A percentile compares a stretch with the other conserved stretches of the same genome.
Conservation (phyloP, 2,797 vertebrate species). For the Orientallactaga sibirica region DNA sequence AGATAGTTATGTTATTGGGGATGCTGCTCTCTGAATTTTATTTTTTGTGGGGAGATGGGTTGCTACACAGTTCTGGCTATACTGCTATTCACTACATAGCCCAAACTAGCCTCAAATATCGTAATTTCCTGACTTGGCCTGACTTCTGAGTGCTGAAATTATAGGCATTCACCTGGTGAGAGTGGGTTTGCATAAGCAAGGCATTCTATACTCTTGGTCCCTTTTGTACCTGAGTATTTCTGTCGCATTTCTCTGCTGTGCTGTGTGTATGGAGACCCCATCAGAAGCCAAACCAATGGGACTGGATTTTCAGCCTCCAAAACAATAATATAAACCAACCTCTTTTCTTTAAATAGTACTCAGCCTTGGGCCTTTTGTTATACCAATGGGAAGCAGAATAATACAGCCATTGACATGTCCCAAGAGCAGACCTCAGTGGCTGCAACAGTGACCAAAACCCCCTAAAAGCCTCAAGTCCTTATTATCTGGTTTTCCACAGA, state of each 20-base stretch:
- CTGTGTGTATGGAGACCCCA: neutral
- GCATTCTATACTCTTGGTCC: neutral
- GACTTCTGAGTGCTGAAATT: neutral
- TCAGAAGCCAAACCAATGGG: neutral
- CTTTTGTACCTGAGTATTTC: neutral
- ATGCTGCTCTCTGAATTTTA: neutral
- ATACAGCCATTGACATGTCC: neutral
- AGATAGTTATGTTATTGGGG: too few relatives aligned
- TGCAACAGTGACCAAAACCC: neutral
- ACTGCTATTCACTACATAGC: neutral
- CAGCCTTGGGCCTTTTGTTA: neutral
- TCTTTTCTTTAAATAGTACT: neutral
- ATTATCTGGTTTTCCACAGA: neutral
- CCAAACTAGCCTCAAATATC: neutral
- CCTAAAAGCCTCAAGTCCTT: neutral
- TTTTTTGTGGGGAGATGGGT: too few relatives aligned
- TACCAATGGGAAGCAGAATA: neutral
- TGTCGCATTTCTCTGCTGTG: neutral
- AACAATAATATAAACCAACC: neutral
- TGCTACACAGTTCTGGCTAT: neutral
- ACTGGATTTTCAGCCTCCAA: neutral
- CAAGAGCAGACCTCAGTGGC: neutral
- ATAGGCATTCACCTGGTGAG: neutral
- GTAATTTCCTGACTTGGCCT: neutral
- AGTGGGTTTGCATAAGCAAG: neutral